Evolutionary conservation across 2,797 vertebrate genomes (phyloP).

Genomic region (Heliangelus exortis): DNA sequence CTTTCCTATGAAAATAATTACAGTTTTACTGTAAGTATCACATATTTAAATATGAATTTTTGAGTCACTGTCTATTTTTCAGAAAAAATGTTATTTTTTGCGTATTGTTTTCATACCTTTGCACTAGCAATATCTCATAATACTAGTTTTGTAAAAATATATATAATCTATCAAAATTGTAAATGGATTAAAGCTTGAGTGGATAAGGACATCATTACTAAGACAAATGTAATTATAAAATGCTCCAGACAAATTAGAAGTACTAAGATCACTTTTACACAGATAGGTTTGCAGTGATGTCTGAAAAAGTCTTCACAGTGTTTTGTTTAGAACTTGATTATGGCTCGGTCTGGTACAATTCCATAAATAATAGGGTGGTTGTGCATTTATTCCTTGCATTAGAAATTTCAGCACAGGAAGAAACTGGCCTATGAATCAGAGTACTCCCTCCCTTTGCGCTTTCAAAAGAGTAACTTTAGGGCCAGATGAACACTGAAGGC

Average conservation of each 20-base stretch:
- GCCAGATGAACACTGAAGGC: fast-evolving
- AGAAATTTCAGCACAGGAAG: not conserved
- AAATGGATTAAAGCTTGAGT: not conserved
- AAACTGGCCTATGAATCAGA: not conserved
- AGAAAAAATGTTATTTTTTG: not conserved
- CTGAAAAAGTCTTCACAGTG: not conserved
- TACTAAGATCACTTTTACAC: not conserved
- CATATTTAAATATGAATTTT: not conserved
- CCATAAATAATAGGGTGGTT: not conserved
- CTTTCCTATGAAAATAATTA: not conserved
- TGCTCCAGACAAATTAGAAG: not conserved
- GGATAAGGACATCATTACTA: not conserved
- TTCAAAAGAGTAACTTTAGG: not conserved
- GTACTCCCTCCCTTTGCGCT: not conserved
- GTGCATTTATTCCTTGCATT: not conserved
- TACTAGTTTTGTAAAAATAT: not conserved
- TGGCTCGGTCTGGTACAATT: not conserved
- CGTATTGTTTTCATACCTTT: not conserved
- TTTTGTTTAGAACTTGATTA: not conserved
- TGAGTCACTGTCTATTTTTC: not conserved
- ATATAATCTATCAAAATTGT: not conserved
- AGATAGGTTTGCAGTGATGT: not conserved
- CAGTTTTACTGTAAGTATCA: not conserved
- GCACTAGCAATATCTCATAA: not conserved
- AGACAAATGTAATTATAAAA: not conserved